These are phyloP conservation scores for Drosophila mercatorum DNA, from an alignment of 2,888 invertebrate genomes.

Conservation along the genomic window DNA sequence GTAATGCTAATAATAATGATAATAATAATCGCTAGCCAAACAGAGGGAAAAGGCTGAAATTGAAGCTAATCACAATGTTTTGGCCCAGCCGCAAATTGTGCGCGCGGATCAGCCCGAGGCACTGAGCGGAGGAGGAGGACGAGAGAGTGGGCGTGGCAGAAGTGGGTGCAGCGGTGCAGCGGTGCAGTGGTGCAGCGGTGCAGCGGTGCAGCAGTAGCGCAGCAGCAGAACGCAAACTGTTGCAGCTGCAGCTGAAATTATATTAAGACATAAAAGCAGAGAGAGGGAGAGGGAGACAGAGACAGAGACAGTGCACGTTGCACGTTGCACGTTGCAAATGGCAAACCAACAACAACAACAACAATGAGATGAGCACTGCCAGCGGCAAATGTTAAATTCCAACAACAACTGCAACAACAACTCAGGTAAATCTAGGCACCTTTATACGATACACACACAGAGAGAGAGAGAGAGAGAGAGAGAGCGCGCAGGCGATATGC, in stretches of 20 bases:
- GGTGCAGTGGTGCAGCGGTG: not conserved
- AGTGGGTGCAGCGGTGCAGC: constrained; percentile 43
- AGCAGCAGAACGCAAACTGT: constrained; percentile 33
- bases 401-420: constrained; percentile 18
- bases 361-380: constrained; percentile 40
- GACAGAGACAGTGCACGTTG: constrained; percentile 7
- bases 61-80: constrained; percentile 45
- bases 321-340: constrained; percentile 25
- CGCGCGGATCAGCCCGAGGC: constrained; percentile 25
- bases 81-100: constrained; percentile 45
- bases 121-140: too few species aligned
- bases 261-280: constrained; percentile 57
- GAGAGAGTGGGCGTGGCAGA: not conserved
- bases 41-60: not conserved
- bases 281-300: not conserved
- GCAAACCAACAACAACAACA: constrained; percentile 16
- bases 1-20: not conserved
- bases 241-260: constrained; percentile 49
- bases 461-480: too few species aligned
- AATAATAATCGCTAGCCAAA: not conserved
- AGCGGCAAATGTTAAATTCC: constrained; percentile 25
- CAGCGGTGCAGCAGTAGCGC: constrained; percentile 36
- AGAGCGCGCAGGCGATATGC: constrained; percentile 57
- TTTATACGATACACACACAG: not conserved
- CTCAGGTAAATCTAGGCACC: constrained; percentile 30